Conservation (phyloP, 2,113 vertebrate genomes). For the Carettochelys insculpta region DNA sequence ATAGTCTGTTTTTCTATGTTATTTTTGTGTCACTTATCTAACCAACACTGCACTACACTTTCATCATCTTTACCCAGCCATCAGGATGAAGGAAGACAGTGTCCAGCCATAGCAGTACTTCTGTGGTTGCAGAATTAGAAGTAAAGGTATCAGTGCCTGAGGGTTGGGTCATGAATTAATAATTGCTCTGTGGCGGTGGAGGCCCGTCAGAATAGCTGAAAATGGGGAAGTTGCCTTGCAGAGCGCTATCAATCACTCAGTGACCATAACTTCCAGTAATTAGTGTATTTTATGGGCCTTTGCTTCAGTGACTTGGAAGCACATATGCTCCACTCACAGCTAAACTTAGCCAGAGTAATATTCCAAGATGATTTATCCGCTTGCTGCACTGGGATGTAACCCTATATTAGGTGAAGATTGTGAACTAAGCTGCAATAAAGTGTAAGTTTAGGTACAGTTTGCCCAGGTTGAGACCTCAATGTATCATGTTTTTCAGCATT, state of each 20-base stretch:
- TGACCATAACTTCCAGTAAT: conserved; percentile 91
- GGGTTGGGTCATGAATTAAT: conserved; percentile 85
- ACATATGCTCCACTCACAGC: conserved; percentile 81
- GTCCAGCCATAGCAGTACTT: conserved; percentile 61
- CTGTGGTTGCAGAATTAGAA: conserved; percentile 50
- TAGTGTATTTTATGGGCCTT: conserved; percentile 88
- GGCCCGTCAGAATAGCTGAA: conserved; percentile 76
- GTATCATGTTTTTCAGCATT: conserved; percentile 73
- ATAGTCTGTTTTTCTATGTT: not conserved
- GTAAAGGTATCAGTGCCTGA: conserved; percentile 74
- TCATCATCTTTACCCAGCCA: conserved; percentile 44
- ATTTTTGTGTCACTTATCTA: not conserved
- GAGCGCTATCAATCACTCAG: conserved; percentile 88
- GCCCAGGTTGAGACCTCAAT: conserved; percentile 79
- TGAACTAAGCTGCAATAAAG: conserved; percentile 83
- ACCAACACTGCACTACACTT: conserved; percentile 3
- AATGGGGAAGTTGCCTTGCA: conserved; percentile 81
- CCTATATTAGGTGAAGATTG: conserved; percentile 79
- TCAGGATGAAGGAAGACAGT: conserved; percentile 8
- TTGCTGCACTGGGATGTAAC: conserved; percentile 82
- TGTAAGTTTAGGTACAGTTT: conserved; percentile 87
- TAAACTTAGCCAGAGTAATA: conserved; percentile 82
- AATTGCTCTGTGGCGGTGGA: conserved; percentile 78
- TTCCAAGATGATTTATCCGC: conserved; percentile 86
- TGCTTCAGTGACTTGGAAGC: conserved; percentile 85